These are phyloP conservation scores for Poecile atricapillus DNA, from an alignment of 2,113 vertebrate species.

Conservation along the genomic window DNA sequence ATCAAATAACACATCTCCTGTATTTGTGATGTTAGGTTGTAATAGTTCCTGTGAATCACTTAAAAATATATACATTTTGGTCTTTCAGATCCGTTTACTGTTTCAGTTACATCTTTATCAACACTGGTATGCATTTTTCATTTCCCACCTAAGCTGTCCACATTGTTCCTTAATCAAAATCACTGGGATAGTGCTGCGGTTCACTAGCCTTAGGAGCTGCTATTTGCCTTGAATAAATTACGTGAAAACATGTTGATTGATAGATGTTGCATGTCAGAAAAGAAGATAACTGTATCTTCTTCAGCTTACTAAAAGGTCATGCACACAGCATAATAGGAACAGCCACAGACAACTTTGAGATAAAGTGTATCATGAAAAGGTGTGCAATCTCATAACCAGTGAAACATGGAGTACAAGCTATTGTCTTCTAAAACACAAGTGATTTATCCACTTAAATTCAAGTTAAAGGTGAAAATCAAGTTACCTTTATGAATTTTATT, in stretches of 20 bases:
- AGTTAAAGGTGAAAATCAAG: constrained; percentile 52
- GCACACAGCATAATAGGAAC: constrained; percentile 87
- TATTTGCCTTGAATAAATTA: constrained; percentile 90
- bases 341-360: constrained; percentile 83
- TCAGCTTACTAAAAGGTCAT: constrained; percentile 95
- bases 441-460: constrained; percentile 67
- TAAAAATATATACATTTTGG: constrained; percentile 59
- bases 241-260: constrained; percentile 91
- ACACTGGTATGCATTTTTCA: constrained; percentile 75
- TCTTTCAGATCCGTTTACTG: constrained; percentile 71
- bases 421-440: constrained; percentile 72
- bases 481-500: background rate
- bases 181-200: constrained; percentile 77
- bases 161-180: constrained; percentile 85
- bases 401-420: constrained; percentile 73
- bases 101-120: constrained; percentile 82
- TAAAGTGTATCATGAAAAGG: constrained; percentile 76
- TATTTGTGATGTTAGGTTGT: constrained; percentile 67
- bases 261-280: constrained; percentile 92
- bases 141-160: constrained; percentile 80
- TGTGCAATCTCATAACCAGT: constrained; percentile 62
- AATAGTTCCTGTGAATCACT: constrained; percentile 56
- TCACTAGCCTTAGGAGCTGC: constrained; percentile 84
- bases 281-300: constrained; percentile 97
- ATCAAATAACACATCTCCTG: constrained; percentile 58